Evolutionary conservation across 2,888 invertebrate genomes (phyloP).

Genomic region (Thysanoteuthis rhombus): DNA sequence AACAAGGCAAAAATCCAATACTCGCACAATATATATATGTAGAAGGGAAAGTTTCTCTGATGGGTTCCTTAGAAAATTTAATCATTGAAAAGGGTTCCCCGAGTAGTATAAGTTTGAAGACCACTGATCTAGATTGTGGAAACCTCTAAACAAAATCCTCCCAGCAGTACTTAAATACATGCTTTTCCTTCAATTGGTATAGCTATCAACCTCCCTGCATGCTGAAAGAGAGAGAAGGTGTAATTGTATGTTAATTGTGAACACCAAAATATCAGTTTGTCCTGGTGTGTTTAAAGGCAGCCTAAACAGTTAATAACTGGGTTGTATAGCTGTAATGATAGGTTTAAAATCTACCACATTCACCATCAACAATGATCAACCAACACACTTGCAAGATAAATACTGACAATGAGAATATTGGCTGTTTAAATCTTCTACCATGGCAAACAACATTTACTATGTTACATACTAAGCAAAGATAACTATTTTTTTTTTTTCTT

Average conservation of each 20-base stretch:
- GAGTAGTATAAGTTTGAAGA: too few species aligned
- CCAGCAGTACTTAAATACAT: neutral
- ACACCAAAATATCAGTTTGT: slow-evolving; percentile 14
- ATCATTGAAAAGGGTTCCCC: too few species aligned
- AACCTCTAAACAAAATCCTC: neutral
- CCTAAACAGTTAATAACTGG: neutral
- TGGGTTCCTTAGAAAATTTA: too few species aligned
- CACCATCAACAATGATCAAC: neutral
- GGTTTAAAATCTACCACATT: neutral
- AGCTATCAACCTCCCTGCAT: neutral
- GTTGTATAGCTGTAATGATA: neutral
- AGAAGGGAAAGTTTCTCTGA: too few species aligned
- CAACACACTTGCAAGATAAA: neutral
- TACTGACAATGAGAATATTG: neutral
- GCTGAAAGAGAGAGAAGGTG: neutral
- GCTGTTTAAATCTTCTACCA: neutral
- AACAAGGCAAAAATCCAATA: too few species aligned
- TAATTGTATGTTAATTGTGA: slow-evolving; percentile 18
- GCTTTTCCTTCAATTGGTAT: neutral
- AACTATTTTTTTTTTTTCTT: neutral
- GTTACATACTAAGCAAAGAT: neutral
- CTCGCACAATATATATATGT: too few species aligned
- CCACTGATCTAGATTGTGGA: neutral
- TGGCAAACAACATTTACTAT: neutral
- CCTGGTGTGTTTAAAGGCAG: neutral